Evolutionary conservation across 2,113 vertebrate species (phyloP).

Genomic region (Myxocyprinus asiaticus): DNA sequence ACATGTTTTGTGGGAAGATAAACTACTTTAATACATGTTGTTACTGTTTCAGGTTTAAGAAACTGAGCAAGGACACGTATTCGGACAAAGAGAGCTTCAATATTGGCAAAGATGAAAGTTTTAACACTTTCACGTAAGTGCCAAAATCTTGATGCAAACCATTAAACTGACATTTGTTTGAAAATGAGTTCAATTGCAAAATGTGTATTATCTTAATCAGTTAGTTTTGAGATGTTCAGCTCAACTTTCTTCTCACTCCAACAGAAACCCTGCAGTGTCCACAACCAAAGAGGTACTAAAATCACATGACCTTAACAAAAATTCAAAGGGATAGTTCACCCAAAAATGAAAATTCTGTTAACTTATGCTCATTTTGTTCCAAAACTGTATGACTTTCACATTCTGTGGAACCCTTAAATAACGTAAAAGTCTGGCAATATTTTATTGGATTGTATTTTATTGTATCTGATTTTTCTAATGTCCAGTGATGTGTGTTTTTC

Average conservation of each 20-base stretch:
- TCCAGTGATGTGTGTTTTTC: not conserved
- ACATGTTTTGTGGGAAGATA: not conserved
- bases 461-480: not conserved
- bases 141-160: not conserved
- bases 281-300: not conserved
- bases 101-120: not conserved
- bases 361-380: not conserved
- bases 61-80: slow-evolving; percentile 12
- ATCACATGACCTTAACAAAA: not conserved
- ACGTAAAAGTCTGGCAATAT: too few relatives aligned
- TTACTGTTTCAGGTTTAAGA: slow-evolving; percentile 33
- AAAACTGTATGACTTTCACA: not conserved
- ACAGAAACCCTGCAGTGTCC: not conserved
- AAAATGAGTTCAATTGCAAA: not conserved
- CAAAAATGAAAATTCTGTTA: not conserved
- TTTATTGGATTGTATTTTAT: too few relatives aligned
- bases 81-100: slow-evolving; percentile 33
- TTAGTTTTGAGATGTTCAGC: not conserved
- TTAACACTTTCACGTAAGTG: not conserved
- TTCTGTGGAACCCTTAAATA: too few relatives aligned
- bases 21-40: not conserved
- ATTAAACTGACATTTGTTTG: not conserved
- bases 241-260: not conserved
- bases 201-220: too few relatives aligned
- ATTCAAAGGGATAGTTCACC: too few relatives aligned